Evolutionary conservation across 2,888 invertebrate species (phyloP), one percentile per base, ranked within the genome.

Genomic region (Cerastoderma edule): DNA sequence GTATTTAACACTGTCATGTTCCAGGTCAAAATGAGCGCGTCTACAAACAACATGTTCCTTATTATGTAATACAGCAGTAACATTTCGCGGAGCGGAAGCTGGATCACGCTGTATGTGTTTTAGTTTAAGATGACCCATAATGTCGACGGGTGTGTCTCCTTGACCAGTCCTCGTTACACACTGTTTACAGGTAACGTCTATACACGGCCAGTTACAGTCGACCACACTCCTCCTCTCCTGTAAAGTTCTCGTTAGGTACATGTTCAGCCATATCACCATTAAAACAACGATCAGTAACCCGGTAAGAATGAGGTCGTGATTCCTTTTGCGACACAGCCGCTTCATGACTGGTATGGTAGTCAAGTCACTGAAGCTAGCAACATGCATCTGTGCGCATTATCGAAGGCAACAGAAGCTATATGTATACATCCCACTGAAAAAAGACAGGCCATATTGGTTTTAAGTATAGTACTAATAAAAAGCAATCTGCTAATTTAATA

Each of bases 1-100:
- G 73, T 83, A 78, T 56, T 83, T 80, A 19, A 87, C 84, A 10
- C 86, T 77, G 66, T 89, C 89, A 73, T 87, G 85, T 2, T 81
- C 76, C 56, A 89, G 71, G 56, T 85, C 84, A 39, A 89, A 73
- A 39, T 65, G 78, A 27, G 86, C 85, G 70, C 80, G 72, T 54
- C 78, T 79, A 70, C 87, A 87, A 39, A 83, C 50, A n/a, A n/a
- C 27, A 5, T 46, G 22, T 66, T 35, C 30, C 1, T 28, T 28
- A 27, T 22, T 56, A 56, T 56, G 19, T 32, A 5, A 32, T 22
- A 24, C 13, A 22, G 27, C 53, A 53, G 22, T 1, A 22, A 27
- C 13, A 8, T n/a, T 56, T 30, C 24, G 13, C 13, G 28, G 28
- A 5, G 28, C 6, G 10, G 16, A 10, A 30, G 2, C 19, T 13